Evolutionary conservation across 1,140 invertebrate species (phyloP), one percentile per base, ranked within the genome.

Genomic region (Hermetia illucens): DNA sequence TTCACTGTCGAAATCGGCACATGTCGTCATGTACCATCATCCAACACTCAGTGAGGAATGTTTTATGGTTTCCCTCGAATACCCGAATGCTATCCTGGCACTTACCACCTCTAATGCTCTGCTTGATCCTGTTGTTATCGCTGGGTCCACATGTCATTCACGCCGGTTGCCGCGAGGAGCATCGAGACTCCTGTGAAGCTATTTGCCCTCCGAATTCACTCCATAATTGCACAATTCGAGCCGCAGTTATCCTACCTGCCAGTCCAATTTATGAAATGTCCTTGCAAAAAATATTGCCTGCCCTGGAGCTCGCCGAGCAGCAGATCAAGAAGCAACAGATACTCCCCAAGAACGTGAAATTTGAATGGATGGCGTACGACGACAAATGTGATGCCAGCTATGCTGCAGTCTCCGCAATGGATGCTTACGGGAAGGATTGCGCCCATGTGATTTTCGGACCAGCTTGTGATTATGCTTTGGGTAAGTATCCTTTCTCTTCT

Each of bases 371-470:
- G 32, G 58, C 67, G 4, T 66, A 71, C 40, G 74, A 82, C 50
- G 79, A 80, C 47, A 63, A 66, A 19, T 83, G 80, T 43, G 74
- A 79, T 41, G 73, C 76, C 4, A 75, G 70, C 2, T 70, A 75
- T 47, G 76, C 75, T 0, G 71, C 76, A 19, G 71, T 79, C 22
- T 66, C 67, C 3, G 71, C 74, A 2, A 75, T 82, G 43, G 73
- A 81, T 44, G 72, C 72, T 5, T 75, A 75, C 45, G 71, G 65
- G 13, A 60, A 71, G 15, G 65, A 69, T 43, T 81, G 77, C 55
- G 71, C 77, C 0, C 76, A 82, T 46, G 68, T 82, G 2, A 75
- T 82, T 40, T 73, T 84, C 36, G 81, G 80, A 9, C 78, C 78
- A 2, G 68, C 73, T 1, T 84, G 79, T 47, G 80, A 84, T 50